Base-by-base conservation (phyloP, 2,888 invertebrate genomes). In the Caenorhabditis japonica region DNA sequence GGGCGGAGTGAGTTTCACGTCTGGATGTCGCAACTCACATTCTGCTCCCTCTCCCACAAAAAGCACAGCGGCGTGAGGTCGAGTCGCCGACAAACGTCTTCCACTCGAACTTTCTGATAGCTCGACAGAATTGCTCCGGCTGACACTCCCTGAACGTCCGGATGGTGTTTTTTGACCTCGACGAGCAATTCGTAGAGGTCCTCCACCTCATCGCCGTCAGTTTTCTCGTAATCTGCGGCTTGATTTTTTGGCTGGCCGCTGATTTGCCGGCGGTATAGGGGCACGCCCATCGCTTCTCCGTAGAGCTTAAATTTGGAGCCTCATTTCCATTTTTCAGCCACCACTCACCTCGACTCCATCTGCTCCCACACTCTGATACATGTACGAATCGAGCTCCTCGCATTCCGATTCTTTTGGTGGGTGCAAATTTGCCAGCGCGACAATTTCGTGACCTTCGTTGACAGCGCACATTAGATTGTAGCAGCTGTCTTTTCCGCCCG, bases 321-420 rank as follows among this genome's bases (percentile, higher is more conserved):
- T 15, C 2, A 34, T 21, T 53, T 25, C 41, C 33, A 10, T 60
- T 30, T 19, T n/a, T n/a, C n/a, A n/a, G n/a, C n/a, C n/a, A n/a
- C n/a, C n/a, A n/a, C n/a, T n/a, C n/a, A 87, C 83, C 79, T 93
- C 92, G 77, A 99, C 93, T 17, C 94, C 95, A 90, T 96, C 94
- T 88, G 95, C 94, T 0, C 97, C 99, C 60, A 99, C 97, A 53
- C 96, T 96, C 91, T 99, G 99, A 88, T 97, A 99, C 99, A 99
- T 99, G 88, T 94, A 97, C 88, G 95, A 95, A 89, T 97, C 96
- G 85, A 95, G 88, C 89, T 96, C 96, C 1, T 71, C 69, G 1
- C 41, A 34, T 91, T 93, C 93, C 92, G 88, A 39, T 92, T 92
- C 89, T 91, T 91, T 75, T 17, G 89, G 77, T 19, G 96, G 97